These are phyloP conservation scores for Mormyrops attenuatus DNA, from an alignment of 2,797 vertebrate species.

Conservation along the genomic window DNA sequence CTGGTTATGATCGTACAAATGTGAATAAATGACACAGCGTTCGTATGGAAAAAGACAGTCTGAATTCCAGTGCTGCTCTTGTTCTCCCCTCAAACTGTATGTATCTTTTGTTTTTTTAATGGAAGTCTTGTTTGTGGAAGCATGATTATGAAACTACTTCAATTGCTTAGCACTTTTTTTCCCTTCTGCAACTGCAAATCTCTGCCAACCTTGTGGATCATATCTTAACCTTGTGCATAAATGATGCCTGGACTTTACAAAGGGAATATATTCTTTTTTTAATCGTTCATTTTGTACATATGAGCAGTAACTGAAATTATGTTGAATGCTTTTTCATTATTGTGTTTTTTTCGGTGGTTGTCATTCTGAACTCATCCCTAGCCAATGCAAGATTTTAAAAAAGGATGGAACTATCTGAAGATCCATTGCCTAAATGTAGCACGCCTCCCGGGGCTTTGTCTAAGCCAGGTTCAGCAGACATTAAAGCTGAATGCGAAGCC, in stretches of 20 bases:
- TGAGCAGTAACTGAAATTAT: not conserved
- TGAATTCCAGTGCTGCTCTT: not conserved
- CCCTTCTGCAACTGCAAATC: too few relatives aligned
- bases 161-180: not conserved
- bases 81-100: not conserved
- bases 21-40: not conserved
- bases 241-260: not conserved
- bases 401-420: slow-evolving; percentile 53
- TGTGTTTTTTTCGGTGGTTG: not conserved
- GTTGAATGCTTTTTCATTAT: not conserved
- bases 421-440: slow-evolving; percentile 34
- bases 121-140: not conserved
- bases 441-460: not conserved
- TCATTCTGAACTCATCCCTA: not conserved
- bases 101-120: not conserved
- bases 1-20: not conserved
- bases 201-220: not conserved
- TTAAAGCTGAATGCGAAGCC: slow-evolving; percentile 1
- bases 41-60: not conserved
- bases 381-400: slow-evolving; percentile 16
- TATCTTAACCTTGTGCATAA: not conserved
- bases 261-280: not conserved
- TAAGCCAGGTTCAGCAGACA: slow-evolving; percentile 7
- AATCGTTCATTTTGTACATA: not conserved
- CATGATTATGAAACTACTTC: not conserved